Percentiles rank a stretch among this genome's conserved stretches.
Evolutionary conservation across 2,113 vertebrate species (phyloP).

Genomic region (Budorcas taxicolor): DNA sequence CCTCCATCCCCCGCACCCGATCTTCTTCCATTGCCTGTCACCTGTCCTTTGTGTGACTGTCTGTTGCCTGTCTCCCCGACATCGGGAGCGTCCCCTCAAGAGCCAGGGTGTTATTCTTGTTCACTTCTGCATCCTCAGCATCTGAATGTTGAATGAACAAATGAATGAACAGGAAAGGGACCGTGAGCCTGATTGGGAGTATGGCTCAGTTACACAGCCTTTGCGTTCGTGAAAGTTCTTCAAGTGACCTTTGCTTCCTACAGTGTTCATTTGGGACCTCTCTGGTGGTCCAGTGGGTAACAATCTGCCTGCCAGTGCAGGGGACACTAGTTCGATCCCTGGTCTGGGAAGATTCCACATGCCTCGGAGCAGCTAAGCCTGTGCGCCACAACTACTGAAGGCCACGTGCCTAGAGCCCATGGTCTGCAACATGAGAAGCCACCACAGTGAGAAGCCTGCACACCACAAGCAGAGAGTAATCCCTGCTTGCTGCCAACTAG

Average conservation of each 20-base stretch:
- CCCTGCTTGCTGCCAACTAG: neutral
- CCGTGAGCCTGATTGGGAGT: neutral
- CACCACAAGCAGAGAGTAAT: neutral
- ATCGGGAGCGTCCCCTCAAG: too few relatives aligned
- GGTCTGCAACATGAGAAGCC: neutral
- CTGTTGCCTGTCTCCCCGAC: neutral
- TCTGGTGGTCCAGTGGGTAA: neutral
- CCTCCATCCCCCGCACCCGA: neutral
- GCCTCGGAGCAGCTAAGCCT: neutral
- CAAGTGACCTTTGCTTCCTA: neutral
- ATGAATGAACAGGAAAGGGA: neutral
- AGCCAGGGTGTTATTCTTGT: neutral
- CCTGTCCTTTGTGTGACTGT: neutral
- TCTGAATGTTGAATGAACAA: neutral
- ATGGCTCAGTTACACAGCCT: neutral
- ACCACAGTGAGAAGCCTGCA: neutral
- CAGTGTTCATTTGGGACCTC: neutral
- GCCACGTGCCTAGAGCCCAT: neutral
- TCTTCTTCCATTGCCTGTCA: neutral
- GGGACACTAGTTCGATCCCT: neutral
- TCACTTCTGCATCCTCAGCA: neutral
- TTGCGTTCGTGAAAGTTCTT: neutral
- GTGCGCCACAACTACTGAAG: neutral
- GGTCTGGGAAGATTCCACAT: neutral
- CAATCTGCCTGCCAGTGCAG: neutral